Conservation (phyloP, 30 jellyfish, hydroid and myxozoan species). For the Phacellophora camtschatica region DNA sequence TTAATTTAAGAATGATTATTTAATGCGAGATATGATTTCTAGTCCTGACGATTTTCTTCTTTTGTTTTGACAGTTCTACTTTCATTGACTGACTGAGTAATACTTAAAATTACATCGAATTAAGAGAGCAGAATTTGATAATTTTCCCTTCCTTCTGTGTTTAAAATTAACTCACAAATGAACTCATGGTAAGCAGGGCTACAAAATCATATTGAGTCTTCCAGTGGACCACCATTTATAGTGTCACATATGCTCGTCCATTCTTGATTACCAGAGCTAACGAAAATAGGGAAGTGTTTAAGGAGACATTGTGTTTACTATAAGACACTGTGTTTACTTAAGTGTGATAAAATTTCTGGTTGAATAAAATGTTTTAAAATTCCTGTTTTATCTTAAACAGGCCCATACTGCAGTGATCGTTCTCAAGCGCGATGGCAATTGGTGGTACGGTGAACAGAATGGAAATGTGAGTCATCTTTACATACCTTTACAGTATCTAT, state of each 20-base stretch:
- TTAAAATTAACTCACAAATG: not conserved
- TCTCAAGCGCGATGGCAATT: constrained; percentile 66
- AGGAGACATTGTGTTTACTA: no score
- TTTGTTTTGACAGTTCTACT: not conserved
- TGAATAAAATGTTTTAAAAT: no score
- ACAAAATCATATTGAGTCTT: not conserved
- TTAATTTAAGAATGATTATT: not conserved
- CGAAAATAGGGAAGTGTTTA: no score
- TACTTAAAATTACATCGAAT: not conserved
- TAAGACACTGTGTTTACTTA: no score
- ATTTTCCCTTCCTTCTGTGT: not conserved
- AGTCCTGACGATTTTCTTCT: not conserved
- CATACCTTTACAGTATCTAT: no score
- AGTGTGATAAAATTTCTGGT: no score
- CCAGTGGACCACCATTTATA: not conserved
- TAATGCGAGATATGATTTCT: not conserved
- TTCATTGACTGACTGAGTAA: constrained; percentile 12
- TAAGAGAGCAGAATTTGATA: not conserved
- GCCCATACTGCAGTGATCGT: no score
- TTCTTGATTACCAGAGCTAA: no score
- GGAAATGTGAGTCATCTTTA: constrained; percentile 66
- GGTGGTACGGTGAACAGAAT: constrained; percentile 94
- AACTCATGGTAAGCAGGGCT: not conserved
- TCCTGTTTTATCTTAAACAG: no score
- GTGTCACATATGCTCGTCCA: no score